Evolutionary conservation across 1,140 invertebrate species (phyloP).

Genomic region (Aphelenchoides besseyi): DNA sequence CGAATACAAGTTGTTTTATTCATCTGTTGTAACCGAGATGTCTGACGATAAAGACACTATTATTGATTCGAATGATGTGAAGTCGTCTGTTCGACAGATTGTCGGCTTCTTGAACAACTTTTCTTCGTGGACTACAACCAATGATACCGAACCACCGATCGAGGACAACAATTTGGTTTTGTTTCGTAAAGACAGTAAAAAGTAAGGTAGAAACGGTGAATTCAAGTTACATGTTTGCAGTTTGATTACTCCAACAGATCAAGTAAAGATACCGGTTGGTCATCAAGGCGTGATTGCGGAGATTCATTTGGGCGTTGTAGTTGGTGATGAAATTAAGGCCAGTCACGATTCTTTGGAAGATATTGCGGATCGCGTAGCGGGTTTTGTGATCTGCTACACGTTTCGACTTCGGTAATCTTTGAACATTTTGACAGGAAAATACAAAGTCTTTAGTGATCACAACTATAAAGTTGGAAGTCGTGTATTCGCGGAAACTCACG

Average conservation of each 20-base stretch:
- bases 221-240: conserved; percentile 16
- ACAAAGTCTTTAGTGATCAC: conserved; percentile 4
- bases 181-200: background rate
- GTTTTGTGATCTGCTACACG: conserved; percentile 15
- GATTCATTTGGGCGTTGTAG: conserved; percentile 23
- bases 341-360: conserved; percentile 17
- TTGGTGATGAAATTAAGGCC: conserved; percentile 5
- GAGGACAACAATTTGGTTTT: background rate
- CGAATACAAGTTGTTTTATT: too few species aligned
- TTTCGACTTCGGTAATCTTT: conserved; percentile 8
- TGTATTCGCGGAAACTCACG: conserved; percentile 21
- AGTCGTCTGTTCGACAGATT: background rate
- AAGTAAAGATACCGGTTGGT: conserved; percentile 20
- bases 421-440: background rate
- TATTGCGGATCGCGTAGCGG: conserved; percentile 19
- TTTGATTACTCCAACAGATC: conserved; percentile 16
- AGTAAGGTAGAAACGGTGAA: background rate
- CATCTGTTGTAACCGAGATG: too few species aligned
- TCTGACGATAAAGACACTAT: background rate
- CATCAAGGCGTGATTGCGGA: conserved; percentile 22
- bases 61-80: background rate
- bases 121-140: background rate
- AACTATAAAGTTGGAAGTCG: background rate
- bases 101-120: background rate
- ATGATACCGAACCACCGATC: background rate